A percentile compares a stretch with the other conserved stretches of the same genome.
These are phyloP conservation scores for Acleris emargana DNA, from an alignment of 2,888 invertebrate species.

Conservation along the genomic window DNA sequence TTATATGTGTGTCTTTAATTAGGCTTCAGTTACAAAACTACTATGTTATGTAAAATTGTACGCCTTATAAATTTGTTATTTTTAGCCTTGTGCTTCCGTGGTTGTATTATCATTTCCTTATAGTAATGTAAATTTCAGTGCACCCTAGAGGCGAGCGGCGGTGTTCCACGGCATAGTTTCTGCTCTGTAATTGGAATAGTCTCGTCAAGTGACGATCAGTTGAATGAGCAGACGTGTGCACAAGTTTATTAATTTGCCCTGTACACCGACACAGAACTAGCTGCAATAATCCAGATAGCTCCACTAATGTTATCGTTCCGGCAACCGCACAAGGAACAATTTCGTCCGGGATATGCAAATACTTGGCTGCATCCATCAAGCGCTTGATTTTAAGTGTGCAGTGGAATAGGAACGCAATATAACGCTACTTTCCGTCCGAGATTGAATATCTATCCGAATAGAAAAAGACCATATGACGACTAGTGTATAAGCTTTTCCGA, in stretches of 20 bases:
- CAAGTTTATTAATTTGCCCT: conserved; percentile 35
- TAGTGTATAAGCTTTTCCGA: too few relatives aligned
- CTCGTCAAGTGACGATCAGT: conserved; percentile 35
- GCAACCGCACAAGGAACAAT: conserved; percentile 33
- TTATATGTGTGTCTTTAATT: too few relatives aligned
- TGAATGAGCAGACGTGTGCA: conserved; percentile 33
- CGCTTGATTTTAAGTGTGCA: conserved; percentile 33
- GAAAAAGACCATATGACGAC: too few relatives aligned
- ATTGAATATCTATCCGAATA: background rate
- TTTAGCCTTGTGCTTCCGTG: too few relatives aligned
- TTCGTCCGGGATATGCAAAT: conserved; percentile 23
- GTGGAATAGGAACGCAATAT: conserved; percentile 33
- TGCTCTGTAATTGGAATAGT: conserved; percentile 36
- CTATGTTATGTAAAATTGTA: too few relatives aligned
- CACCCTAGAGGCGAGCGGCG: conserved; percentile 12
- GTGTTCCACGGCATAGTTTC: conserved; percentile 24
- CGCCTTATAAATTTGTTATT: too few relatives aligned
- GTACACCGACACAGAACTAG: conserved; percentile 18
- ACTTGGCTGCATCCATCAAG: conserved; percentile 31
- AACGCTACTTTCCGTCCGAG: conserved; percentile 28
- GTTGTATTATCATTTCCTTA: conserved; percentile 9
- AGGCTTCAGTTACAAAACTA: too few relatives aligned
- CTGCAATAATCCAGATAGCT: conserved; percentile 19
- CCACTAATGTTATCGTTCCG: conserved; percentile 31
- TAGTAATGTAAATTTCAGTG: conserved; percentile 26